Percentiles rank a stretch among this genome's conserved stretches.
phyloP scores from a whole-genome alignment of 2,888 invertebrate species.

The Dolomedes plantarius region DNA sequence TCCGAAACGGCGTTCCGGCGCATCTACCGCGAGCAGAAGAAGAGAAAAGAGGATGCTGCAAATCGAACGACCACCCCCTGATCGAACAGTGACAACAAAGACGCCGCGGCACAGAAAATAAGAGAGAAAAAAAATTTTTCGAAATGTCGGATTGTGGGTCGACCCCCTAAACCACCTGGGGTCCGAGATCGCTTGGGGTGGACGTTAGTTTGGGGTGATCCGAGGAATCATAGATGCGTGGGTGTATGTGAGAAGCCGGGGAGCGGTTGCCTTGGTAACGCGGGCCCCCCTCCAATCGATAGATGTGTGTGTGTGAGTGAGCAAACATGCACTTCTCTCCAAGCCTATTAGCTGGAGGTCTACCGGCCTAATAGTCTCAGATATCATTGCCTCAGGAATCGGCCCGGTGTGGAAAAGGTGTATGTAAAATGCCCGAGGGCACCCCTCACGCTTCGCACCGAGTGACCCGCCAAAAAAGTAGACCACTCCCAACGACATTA shows the following conservation, averaged over 20 bases:
- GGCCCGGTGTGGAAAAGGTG: too few relatives aligned
- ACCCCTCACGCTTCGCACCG: background rate
- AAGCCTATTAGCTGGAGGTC: slow-evolving; percentile 1
- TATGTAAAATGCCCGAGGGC: too few relatives aligned
- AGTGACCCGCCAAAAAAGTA: background rate
- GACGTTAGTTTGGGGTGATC: slow-evolving; percentile 1
- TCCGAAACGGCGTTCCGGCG: slow-evolving; percentile 11
- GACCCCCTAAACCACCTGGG: slow-evolving; percentile 11
- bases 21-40: slow-evolving; percentile 14
- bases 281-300: background rate
- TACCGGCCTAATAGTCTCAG: background rate
- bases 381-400: too few relatives aligned
- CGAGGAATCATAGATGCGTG: background rate
- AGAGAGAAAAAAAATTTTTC: background rate
- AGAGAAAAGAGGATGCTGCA: background rate
- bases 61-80: background rate
- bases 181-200: background rate
- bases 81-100: slow-evolving; percentile 15
- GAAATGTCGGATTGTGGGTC: background rate
- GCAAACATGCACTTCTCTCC: background rate
- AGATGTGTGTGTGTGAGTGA: slow-evolving; percentile 2
- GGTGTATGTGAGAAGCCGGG: slow-evolving; percentile 8
- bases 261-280: background rate
- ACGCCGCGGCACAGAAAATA: background rate
- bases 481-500: background rate